phyloP scores from a whole-genome alignment of 2,113 vertebrate species.

The Xyliphius kryptos region DNA sequence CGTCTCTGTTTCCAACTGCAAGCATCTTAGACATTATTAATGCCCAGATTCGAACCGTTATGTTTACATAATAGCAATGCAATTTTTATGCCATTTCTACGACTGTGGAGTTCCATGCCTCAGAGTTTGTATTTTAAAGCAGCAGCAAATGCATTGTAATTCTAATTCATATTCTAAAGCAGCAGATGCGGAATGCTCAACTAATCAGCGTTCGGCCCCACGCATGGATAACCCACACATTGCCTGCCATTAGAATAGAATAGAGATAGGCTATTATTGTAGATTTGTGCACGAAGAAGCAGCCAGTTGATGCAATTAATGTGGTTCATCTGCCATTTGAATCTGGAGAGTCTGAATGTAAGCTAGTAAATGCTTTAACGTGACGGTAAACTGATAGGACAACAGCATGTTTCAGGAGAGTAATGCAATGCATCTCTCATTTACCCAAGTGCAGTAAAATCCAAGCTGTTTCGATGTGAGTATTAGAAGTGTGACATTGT shows the following conservation, averaged over 20 bases:
- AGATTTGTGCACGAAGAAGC: conserved; percentile 50
- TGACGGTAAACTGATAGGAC: conserved; percentile 55
- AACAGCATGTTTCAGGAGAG: conserved; percentile 6
- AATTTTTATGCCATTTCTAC: too few relatives aligned
- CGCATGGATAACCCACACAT: conserved; percentile 52
- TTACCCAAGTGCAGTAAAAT: too few relatives aligned
- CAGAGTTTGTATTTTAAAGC: too few relatives aligned
- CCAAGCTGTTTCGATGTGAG: too few relatives aligned
- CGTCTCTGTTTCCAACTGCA: too few relatives aligned
- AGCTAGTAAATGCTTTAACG: conserved; percentile 55
- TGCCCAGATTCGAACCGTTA: too few relatives aligned
- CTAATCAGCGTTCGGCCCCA: conserved; percentile 33
- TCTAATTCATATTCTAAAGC: too few relatives aligned
- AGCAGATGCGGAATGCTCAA: background rate
- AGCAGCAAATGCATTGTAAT: too few relatives aligned
- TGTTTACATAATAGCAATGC: too few relatives aligned
- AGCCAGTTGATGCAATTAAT: conserved; percentile 59
- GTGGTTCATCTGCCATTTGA: conserved; percentile 58
- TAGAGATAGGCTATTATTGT: conserved; percentile 8
- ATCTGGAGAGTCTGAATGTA: conserved; percentile 56
- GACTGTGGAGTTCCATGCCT: too few relatives aligned
- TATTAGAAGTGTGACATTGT: too few relatives aligned
- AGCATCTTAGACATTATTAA: too few relatives aligned
- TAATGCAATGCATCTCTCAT: background rate
- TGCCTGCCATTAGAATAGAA: conserved; percentile 17